Conservation (phyloP, 1,140 invertebrate genomes). For the Pectinophora gossypiella region DNA sequence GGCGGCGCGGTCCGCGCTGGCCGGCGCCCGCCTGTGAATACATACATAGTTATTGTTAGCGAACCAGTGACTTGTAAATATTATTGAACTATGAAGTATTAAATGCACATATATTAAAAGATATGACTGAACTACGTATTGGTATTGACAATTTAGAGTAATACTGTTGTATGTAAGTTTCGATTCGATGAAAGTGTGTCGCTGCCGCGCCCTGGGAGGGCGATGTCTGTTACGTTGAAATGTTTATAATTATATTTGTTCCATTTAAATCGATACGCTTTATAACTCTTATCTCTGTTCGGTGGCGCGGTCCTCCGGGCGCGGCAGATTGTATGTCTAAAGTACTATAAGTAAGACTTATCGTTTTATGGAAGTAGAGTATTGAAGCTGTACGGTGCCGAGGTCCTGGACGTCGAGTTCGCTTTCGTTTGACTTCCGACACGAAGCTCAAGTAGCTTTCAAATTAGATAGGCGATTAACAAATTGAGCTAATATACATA, state of each 20-base stretch:
- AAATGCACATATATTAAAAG: slow-evolving; percentile 39
- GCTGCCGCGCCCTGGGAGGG: slow-evolving; percentile 26
- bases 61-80: slow-evolving; percentile 38
- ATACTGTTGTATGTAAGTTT: slow-evolving; percentile 31
- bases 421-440: slow-evolving; percentile 28
- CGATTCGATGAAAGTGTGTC: slow-evolving; percentile 17
- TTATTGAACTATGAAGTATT: slow-evolving; percentile 32
- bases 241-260: slow-evolving; percentile 42
- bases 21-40: slow-evolving; percentile 38
- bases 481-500: slow-evolving; percentile 63
- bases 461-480: slow-evolving; percentile 71
- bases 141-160: slow-evolving; percentile 34
- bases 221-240: slow-evolving; percentile 22
- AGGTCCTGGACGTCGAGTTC: slow-evolving; percentile 43
- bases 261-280: slow-evolving; percentile 59
- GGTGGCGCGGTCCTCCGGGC: slow-evolving; percentile 20
- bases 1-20: slow-evolving; percentile 21
- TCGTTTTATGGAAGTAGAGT: slow-evolving; percentile 41
- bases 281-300: slow-evolving; percentile 46
- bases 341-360: slow-evolving; percentile 34
- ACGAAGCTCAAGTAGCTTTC: slow-evolving; percentile 50
- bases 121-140: slow-evolving; percentile 43
- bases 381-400: slow-evolving; percentile 40
- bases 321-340: slow-evolving; percentile 39
- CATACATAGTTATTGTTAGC: slow-evolving; percentile 34